phyloP scores from a whole-genome alignment of 2,888 invertebrate species.

The Phaedon cochleariae region DNA sequence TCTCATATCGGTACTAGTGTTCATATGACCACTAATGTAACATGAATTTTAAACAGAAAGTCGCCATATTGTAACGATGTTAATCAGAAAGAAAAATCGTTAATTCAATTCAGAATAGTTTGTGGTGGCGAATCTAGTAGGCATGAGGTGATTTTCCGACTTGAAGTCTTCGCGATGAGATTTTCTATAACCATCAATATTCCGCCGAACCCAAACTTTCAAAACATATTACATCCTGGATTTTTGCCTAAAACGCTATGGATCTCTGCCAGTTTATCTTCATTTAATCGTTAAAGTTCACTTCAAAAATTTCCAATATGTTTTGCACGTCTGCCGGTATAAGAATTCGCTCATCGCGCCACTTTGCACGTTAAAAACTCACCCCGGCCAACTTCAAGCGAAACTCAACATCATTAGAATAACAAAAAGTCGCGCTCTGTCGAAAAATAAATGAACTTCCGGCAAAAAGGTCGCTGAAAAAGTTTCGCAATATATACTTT shows the following conservation, averaged over 20 bases:
- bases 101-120: too few relatives aligned
- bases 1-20: too few relatives aligned
- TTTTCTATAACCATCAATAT: background rate
- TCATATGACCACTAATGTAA: too few relatives aligned
- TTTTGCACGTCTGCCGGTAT: background rate
- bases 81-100: too few relatives aligned
- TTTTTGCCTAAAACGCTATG: background rate
- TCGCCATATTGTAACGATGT: too few relatives aligned
- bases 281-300: constrained; percentile 1
- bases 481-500: constrained; percentile 35
- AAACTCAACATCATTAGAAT: constrained; percentile 20
- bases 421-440: constrained; percentile 19
- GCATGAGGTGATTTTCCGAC: too few relatives aligned
- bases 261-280: background rate
- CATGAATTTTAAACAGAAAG: too few relatives aligned
- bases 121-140: too few relatives aligned
- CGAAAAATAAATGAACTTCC: constrained; percentile 22
- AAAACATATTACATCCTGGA: background rate
- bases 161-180: background rate
- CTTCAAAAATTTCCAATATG: background rate
- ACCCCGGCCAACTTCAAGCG: constrained; percentile 1
- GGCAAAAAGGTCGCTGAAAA: constrained; percentile 14
- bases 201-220: background rate
- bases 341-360: background rate
- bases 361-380: constrained; percentile 17